Evolutionary conservation across 2,888 invertebrate genomes (phyloP), one percentile per base, ranked within the genome.

Genomic region (Labia minor): DNA sequence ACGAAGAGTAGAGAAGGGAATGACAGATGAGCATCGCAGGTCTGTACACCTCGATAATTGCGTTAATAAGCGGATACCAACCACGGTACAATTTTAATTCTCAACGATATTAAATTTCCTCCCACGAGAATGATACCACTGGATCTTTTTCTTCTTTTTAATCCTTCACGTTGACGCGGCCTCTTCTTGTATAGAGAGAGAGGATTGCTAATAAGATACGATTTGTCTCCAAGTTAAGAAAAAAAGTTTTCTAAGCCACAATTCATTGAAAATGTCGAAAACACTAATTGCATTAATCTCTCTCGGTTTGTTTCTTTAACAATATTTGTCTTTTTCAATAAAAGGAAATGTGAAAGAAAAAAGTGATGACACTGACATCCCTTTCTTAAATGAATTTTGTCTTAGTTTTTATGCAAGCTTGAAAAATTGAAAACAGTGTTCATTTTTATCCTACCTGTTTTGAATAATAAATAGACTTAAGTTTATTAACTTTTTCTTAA

Each of bases 41-140:
- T 49, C 49, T 49, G 49, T 14, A 14, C 49, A 49, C 49, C 49
- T 49, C 49, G 49, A 4, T 49, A 49, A 49, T 49, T 49, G 49
- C 49, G 49, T 49, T 49, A 49, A 49, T 49, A 49, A 49, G 49
- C 49, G 49, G 49, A 49, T 49, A 49, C 49, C 49, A 14, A 49
- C 49, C 49, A 49, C 49, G n/a, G 49, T 49, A 49, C 49, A 49
- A 49, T 49, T 49, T 49, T 49, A 49, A 49, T 49, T 49, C 49
- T n/a, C 49, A 16, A 16, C 49, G 49, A 49, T 49, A 49, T 49
- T 49, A 49, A 49, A 49, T 49, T 49, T 49, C 49, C 49, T 49
- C 49, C 16, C 49, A 49, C 49, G 26, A 26, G 26, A 8, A 26
- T 26, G 26, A 26, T 26, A n/a, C 49, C 14, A 49, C 49, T 14